A percentile compares a stretch with the other conserved stretches of the same genome.
Evolutionary conservation across 1,140 invertebrate genomes (phyloP).

Genomic region (Ditylenchus dipsaci): DNA sequence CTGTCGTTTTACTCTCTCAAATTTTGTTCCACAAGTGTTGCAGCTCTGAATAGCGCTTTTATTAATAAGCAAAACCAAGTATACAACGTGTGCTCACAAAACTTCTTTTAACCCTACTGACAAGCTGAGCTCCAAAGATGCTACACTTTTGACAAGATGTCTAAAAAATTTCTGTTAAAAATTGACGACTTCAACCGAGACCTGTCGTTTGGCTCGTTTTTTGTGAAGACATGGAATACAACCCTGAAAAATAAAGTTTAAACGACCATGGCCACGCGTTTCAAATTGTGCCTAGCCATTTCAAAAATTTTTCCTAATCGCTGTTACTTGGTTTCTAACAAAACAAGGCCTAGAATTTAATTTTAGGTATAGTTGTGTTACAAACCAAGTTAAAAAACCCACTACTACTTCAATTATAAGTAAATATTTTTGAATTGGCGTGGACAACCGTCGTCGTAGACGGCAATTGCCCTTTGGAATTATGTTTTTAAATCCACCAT

Average conservation of each 20-base stretch:
- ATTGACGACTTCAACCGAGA: not conserved
- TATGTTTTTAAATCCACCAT: conserved; percentile 5
- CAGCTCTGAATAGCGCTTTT: not conserved
- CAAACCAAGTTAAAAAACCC: too few species aligned
- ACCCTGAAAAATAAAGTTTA: conserved; percentile 9
- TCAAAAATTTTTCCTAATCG: too few species aligned
- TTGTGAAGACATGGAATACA: conserved; percentile 27
- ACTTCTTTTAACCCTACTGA: conserved; percentile 8
- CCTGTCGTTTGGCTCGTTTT: conserved; percentile 1
- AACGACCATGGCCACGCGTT: too few species aligned
- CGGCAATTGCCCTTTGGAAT: conserved; percentile 5
- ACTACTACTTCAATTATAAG: too few species aligned
- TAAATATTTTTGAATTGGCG: too few species aligned
- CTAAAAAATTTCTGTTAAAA: not conserved
- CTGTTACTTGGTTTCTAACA: too few species aligned
- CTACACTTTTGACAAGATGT: conserved; percentile 7
- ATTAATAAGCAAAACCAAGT: not conserved
- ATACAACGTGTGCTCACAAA: not conserved
- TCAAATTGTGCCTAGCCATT: not conserved
- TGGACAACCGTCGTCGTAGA: too few species aligned
- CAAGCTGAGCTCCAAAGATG: not conserved
- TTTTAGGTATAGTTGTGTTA: too few species aligned
- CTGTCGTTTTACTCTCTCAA: not conserved
- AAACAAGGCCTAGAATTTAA: too few species aligned
- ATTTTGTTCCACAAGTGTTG: not conserved